Evolutionary conservation across 1,140 invertebrate species (phyloP), one percentile per base, ranked within the genome.

Genomic region (Varroa destructor): DNA sequence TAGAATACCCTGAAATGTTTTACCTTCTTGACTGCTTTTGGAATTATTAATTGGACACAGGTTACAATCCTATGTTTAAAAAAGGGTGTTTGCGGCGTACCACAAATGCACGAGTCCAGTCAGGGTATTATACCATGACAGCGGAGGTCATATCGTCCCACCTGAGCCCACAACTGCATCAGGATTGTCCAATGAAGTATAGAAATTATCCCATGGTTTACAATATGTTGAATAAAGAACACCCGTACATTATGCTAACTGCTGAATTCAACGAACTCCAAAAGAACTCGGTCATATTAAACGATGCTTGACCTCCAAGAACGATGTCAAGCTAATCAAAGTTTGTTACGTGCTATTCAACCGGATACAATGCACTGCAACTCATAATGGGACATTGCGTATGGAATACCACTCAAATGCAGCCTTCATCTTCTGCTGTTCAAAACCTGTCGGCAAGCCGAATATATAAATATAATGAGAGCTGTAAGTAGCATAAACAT

Each of bases 51-150:
- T 79, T 93, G 61, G 91, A 89, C 77, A 85, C 84, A 0, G 91
- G 89, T 89, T 92, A 89, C 89, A 84, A 84, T 74, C 83, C 87
- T 74, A 86, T 89, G 75, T 89, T 88, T 2, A 91, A 91, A 75
- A 81, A 82, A 1, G 84, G 87, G 84, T 90, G 51, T 91, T 91
- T 78, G 83, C 86, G 74, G 79, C 84, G 73, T 92, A 90, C 82
- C 87, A 86, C 71, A 81, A 82, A 55, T 93, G 90, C 78, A 79
- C 85, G 71, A 85, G 85, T n/a, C 79, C 84, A 73, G 83, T 86
- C 6, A 85, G 87, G 79, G 80, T 92, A 43, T 25, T 25, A 25
- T 88, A 88, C 79, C 90, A 93, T 80, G 89, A 89, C 1, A 93
- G 92, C 81, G 75, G 76, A 56, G 76, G 37, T 5, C 40, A 46